Base-by-base conservation (phyloP, 2,113 vertebrate genomes). In the Rostratula benghalensis region DNA sequence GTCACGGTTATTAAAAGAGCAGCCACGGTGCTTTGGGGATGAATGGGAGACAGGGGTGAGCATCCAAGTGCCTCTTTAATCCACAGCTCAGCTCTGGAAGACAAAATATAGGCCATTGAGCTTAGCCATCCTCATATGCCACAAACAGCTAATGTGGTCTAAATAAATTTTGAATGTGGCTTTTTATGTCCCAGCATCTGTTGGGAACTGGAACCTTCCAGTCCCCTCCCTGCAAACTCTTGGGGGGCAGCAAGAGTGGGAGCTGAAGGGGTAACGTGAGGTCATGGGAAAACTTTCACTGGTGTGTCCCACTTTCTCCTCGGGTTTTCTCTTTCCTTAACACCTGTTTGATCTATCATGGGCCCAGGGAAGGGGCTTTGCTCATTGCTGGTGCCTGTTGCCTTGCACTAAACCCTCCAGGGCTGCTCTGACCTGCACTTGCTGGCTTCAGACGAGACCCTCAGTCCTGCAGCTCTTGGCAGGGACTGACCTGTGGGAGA, bases 401-500 rank as follows among this genome's bases (percentile, higher is more conserved):
- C 53, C 54, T 92, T 33, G 50, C 60, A 24, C 35, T 89, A 48
- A 93, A 65, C 27, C 27, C 48, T 68, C 69, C 0, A 1, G 70
- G 64, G 61, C 77, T 73, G 70, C 70, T 56, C 59, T 4, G 0
- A 27, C 39, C 15, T 10, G 23, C 50, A 56, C 57, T 69, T 3
- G 0, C 74, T 61, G 76, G 31, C 77, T 78, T 67, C 53, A 56
- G 83, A 61, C 0, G 9, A 50, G 77, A 50, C 3, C 5, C 87
- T 87, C 48, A 4, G 60, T 63, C 46, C 67, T 30, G 48, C 67
- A 24, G 59, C 78, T 74, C 33, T 41, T 15, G 61, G 50, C 11
- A 1, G 3, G 23, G 60, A 28, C 1, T 13, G 43, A 68, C 60
- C 24, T 3, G 0, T 8, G 30, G 59, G 83, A 69, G 68, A 9